Evolutionary conservation across 1,140 invertebrate genomes (phyloP).

Genomic region (Penaeus indicus): DNA sequence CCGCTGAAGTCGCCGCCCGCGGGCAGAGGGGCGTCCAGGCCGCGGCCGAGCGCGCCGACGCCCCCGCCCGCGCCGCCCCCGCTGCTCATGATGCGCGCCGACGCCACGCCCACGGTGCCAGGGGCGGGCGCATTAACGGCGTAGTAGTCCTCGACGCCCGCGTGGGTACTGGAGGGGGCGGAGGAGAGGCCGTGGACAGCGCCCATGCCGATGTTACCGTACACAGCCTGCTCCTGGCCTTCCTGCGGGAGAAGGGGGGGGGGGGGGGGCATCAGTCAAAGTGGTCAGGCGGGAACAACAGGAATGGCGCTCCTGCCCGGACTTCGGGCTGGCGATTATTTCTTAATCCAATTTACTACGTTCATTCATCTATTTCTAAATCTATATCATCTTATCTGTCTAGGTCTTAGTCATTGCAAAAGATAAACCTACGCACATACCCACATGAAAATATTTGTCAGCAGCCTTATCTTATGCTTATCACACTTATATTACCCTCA

Average conservation of each 20-base stretch:
- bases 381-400: no score
- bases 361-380: no score
- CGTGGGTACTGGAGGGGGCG: neutral
- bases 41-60: neutral
- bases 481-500: no score
- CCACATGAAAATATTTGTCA: no score
- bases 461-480: no score
- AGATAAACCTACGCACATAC: no score
- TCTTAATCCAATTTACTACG: no score
- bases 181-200: conserved; percentile 3
- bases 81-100: conserved; percentile 46
- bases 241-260: conserved; percentile 15
- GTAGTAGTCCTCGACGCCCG: conserved; percentile 50
- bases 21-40: neutral
- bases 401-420: no score
- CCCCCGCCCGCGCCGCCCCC: conserved; percentile 27
- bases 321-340: no score
- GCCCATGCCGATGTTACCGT: conserved; percentile 49
- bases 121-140: conserved; percentile 54
- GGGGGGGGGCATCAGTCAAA: conserved; percentile 7
- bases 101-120: conserved; percentile 55
- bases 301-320: neutral
- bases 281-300: neutral
- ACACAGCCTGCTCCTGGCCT: conserved; percentile 31
- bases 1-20: conserved; percentile 47